A percentile compares a stretch with the other conserved stretches of the same genome.
Evolutionary conservation across 2,797 vertebrate species (phyloP).

Genomic region (Pelochelys cantorii): DNA sequence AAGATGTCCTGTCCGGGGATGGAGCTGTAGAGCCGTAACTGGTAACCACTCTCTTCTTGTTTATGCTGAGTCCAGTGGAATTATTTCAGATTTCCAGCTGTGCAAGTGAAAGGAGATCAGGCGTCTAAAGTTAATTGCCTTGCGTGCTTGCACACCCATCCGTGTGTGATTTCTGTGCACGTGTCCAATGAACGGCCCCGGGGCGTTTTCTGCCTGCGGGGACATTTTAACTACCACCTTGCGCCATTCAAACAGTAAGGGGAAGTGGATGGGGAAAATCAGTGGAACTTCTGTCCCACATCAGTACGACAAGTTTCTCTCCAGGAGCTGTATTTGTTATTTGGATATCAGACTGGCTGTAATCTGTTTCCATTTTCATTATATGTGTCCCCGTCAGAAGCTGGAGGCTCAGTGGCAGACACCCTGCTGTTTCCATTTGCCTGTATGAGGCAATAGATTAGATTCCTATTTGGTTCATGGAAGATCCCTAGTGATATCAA

Average conservation of each 20-base stretch:
- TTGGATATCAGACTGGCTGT: conserved; percentile 60
- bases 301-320: conserved; percentile 36
- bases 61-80: accelerated
- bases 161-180: background rate
- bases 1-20: background rate
- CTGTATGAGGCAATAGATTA: conserved; percentile 71
- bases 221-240: background rate
- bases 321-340: conserved; percentile 53
- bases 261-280: conserved; percentile 2
- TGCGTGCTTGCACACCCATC: accelerated
- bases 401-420: conserved; percentile 60
- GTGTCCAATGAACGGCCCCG: background rate
- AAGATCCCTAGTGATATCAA: conserved; percentile 72
- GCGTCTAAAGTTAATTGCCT: accelerated
- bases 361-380: conserved; percentile 73
- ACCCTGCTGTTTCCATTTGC: conserved; percentile 76
- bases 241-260: background rate
- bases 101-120: accelerated
- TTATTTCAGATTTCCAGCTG: accelerated
- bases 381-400: conserved; percentile 63
- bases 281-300: conserved; percentile 36
- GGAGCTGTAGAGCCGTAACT: background rate
- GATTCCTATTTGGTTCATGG: conserved; percentile 76
- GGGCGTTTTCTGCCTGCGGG: background rate
- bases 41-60: too few relatives aligned